Evolutionary conservation across 1,140 invertebrate species (phyloP), one percentile per base, ranked within the genome.

Genomic region (Potamilus streckersoni): DNA sequence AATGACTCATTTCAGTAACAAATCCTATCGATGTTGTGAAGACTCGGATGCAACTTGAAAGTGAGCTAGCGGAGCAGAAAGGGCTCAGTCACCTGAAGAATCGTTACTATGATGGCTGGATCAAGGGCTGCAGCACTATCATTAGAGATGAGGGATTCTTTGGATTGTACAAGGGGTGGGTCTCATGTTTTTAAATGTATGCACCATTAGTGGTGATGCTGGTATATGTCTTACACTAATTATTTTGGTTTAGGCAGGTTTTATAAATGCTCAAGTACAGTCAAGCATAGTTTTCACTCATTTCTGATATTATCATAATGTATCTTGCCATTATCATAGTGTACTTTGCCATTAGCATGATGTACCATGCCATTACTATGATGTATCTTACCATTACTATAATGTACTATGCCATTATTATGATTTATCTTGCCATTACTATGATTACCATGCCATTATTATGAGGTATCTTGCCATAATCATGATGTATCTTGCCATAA

Each of bases 11-110:
- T 83, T 64, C 68, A 84, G 83, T 84, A 3, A 86, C 84, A 69
- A 86, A 85, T 60, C 85, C 85, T 3, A 77, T 86, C 23, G 85
- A 86, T 80, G 85, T 86, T 6, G 78, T 86, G 11, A 86, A 86
- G 75, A 85, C 81, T 57, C 81, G 85, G 8, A 82, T 86, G 82
- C 85, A 86, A 62, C 70, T 86, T 0, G 83, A 86, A 70, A 84
- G 82, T 73, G 85, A 86, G 62, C 65, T 85, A 63, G 31, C 76
- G 1, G 23, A 62, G 49, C 79, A 82, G 57, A 81, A 75, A 69
- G 80, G 81, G 23, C 16, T 79, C 16, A 68, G 62, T 13, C 73
- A 80, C 17, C 62, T 82, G 12, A 78, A 66, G 38, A 71, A 81
- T 19, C 74, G 83, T 15, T 84, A 86, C 65, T 86, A 86, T 57